Conservation (phyloP, 2,113 vertebrate species). For the Mormyrus iriodes region DNA sequence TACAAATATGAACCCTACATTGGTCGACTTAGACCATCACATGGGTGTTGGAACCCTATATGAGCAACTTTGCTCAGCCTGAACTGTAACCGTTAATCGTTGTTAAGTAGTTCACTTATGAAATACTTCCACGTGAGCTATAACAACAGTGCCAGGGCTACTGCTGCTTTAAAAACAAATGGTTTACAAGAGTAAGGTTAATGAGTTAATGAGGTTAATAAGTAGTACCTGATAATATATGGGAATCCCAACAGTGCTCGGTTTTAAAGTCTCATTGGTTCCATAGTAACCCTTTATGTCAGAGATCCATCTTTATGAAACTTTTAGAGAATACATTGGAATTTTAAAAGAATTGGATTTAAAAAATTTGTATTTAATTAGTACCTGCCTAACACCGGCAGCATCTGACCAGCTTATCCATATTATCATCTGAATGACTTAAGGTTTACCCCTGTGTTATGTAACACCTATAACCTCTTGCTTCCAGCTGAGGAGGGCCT, state of each 20-base stretch:
- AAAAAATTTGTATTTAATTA: not conserved
- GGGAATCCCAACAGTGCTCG: too few relatives aligned
- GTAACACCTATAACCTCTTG: not conserved
- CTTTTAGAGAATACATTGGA: not conserved
- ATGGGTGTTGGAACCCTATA: not conserved
- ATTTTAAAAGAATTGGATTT: not conserved
- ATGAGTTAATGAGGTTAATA: too few relatives aligned
- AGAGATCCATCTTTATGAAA: not conserved
- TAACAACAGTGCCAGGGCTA: too few relatives aligned
- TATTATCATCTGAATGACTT: not conserved
- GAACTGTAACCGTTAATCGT: not conserved
- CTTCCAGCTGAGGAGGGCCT: slow-evolving; percentile 65
- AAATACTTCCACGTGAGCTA: not conserved
- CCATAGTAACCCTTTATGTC: not conserved
- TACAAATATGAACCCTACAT: too few relatives aligned
- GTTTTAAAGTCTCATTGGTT: not conserved
- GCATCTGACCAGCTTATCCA: not conserved
- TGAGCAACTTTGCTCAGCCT: not conserved
- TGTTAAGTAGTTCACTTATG: not conserved
- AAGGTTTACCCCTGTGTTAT: not conserved
- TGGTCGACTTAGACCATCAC: too few relatives aligned
- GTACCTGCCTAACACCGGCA: not conserved
- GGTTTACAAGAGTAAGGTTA: too few relatives aligned
- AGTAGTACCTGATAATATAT: too few relatives aligned
- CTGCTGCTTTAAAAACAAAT: too few relatives aligned